These are phyloP conservation scores for Chaenodraco wilsoni DNA, from an alignment of 2,797 vertebrate genomes.

Conservation along the genomic window DNA sequence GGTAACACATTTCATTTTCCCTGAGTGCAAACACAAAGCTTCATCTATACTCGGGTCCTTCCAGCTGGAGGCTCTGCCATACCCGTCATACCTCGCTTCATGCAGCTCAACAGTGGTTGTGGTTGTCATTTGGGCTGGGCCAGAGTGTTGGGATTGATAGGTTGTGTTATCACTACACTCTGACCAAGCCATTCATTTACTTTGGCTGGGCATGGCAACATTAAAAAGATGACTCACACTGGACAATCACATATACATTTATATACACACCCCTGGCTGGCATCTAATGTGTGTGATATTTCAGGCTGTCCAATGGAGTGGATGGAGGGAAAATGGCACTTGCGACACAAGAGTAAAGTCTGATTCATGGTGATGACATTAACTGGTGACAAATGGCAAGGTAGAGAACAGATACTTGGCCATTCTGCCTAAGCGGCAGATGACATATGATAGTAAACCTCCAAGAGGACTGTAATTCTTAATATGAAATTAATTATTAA, in stretches of 20 bases:
- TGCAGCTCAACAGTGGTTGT: constrained; percentile 8
- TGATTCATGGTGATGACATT: constrained; percentile 59
- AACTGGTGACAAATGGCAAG: constrained; percentile 39
- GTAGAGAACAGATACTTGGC: constrained; percentile 23
- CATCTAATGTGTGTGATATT: constrained; percentile 34
- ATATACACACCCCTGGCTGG: constrained; percentile 36
- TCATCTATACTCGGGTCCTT: constrained; percentile 15
- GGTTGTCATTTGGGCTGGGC: constrained; percentile 28
- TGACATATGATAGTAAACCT: constrained; percentile 1
- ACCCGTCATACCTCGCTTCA: constrained; percentile 14
- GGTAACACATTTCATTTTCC: constrained; percentile 56
- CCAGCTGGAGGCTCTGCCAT: neutral
- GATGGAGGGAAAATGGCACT: constrained; percentile 36
- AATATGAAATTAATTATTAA: constrained; percentile 26
- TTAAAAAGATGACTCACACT: constrained; percentile 62
- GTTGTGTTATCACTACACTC: constrained; percentile 40
- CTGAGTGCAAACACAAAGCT: constrained; percentile 74
- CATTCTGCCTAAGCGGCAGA: constrained; percentile 5
- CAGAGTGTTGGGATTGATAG: constrained; percentile 46
- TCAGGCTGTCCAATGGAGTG: constrained; percentile 40
- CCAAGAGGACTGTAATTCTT: constrained; percentile 13
- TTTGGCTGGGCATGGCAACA: constrained; percentile 40
- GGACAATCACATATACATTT: constrained; percentile 56
- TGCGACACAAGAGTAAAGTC: constrained; percentile 40
- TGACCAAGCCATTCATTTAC: constrained; percentile 55